Evolutionary conservation across 2,113 vertebrate genomes (phyloP).

Genomic region (Acanthochromis polyacanthus): DNA sequence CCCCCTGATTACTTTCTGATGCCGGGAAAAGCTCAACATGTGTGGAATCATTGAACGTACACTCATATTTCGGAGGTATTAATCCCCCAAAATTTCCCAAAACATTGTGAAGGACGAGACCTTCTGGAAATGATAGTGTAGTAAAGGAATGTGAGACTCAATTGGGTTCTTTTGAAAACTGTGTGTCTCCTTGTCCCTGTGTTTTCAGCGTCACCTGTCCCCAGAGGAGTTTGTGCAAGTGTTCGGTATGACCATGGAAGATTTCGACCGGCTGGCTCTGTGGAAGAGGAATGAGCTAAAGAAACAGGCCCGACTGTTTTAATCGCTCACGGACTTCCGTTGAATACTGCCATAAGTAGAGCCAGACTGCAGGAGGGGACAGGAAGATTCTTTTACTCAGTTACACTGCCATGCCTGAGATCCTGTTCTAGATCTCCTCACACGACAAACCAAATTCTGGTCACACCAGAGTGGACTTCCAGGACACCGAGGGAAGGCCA

Average conservation of each 20-base stretch:
- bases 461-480: slow-evolving; percentile 51
- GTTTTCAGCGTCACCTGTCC: slow-evolving; percentile 92
- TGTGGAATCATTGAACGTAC: neutral
- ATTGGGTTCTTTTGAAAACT: neutral
- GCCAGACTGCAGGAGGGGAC: neutral
- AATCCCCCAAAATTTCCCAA: too few relatives aligned
- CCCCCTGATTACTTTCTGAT: too few relatives aligned
- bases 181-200: neutral
- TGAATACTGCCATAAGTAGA: slow-evolving; percentile 45
- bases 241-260: slow-evolving; percentile 96
- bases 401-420: slow-evolving; percentile 82
- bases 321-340: slow-evolving; percentile 37
- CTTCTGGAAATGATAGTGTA: neutral
- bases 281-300: slow-evolving; percentile 99
- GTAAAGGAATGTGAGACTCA: neutral
- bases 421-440: slow-evolving; percentile 72
- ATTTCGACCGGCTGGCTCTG: slow-evolving; percentile 97
- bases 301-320: slow-evolving; percentile 98
- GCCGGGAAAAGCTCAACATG: too few relatives aligned
- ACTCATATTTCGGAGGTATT: too few relatives aligned
- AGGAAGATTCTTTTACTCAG: slow-evolving; percentile 36
- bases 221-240: slow-evolving; percentile 97
- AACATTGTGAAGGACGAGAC: too few relatives aligned
- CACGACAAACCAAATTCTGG: slow-evolving; percentile 65
- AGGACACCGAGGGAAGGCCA: slow-evolving; percentile 21